phyloP scores from a whole-genome alignment of 2,113 vertebrate genomes.

The Ammodytes dubius region DNA sequence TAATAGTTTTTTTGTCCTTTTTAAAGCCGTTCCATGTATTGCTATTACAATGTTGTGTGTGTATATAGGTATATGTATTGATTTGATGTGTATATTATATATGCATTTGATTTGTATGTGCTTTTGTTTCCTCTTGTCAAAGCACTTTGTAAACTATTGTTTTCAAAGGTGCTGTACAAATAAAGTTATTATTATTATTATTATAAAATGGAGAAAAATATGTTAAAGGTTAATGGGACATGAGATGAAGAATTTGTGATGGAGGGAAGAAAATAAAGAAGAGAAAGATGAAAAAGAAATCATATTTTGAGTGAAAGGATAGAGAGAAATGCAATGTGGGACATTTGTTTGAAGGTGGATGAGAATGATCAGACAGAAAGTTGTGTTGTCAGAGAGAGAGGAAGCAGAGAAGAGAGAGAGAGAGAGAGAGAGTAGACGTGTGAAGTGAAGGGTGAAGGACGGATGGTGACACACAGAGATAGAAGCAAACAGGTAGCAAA shows the following conservation, averaged over 20 bases:
- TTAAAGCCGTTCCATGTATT: too few species aligned
- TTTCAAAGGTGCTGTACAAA: too few species aligned
- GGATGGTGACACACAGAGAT: constrained; percentile 7
- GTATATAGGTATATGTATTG: too few species aligned
- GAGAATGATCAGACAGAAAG: constrained; percentile 67
- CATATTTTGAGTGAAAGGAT: constrained; percentile 32
- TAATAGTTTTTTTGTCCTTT: too few species aligned
- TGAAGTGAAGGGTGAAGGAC: constrained; percentile 67
- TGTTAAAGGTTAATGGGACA: constrained; percentile 50
- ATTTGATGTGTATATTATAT: too few species aligned
- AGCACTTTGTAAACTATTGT: too few species aligned
- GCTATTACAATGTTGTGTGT: too few species aligned
- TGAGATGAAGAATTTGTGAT: constrained; percentile 54
- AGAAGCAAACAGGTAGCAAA: constrained; percentile 32
- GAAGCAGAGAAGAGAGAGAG: too few species aligned
- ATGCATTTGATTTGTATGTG: too few species aligned
- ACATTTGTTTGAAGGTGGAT: constrained; percentile 67
- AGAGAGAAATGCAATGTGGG: constrained; percentile 51
- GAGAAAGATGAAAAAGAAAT: constrained; percentile 35
- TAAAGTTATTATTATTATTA: too few species aligned
- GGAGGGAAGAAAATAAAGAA: constrained; percentile 4
- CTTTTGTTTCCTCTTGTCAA: too few species aligned
- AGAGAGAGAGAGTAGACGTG: constrained; percentile 40
- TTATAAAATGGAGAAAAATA: constrained; percentile 35
- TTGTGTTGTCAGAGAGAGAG: constrained; percentile 46